Percentiles rank a stretch among this genome's conserved stretches.
Conservation (phyloP, 2,797 vertebrate genomes). For the Danio choprae region DNA sequence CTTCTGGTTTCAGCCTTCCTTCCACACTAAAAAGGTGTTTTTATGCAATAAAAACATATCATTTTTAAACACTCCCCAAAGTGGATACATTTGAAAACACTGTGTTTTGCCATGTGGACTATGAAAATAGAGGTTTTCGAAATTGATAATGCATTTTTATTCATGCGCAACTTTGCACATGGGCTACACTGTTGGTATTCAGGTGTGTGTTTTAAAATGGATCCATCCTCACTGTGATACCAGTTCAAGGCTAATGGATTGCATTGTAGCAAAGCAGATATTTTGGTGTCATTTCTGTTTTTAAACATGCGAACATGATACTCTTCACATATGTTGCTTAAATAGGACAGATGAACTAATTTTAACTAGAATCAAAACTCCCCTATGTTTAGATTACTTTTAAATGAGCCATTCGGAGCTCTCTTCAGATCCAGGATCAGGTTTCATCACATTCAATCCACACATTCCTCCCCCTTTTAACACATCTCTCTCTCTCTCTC, state of each 20-base stretch:
- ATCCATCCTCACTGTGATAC: not conserved
- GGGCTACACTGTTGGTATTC: not conserved
- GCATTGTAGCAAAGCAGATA: conserved; percentile 1
- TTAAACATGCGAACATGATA: conserved; percentile 20
- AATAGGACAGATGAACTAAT: conserved; percentile 20
- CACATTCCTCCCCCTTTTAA: not conserved
- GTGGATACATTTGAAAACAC: too few relatives aligned
- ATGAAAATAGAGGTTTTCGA: too few relatives aligned
- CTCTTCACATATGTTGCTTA: conserved; percentile 8
- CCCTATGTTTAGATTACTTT: conserved; percentile 23
- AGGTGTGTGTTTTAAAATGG: not conserved
- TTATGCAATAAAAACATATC: too few relatives aligned
- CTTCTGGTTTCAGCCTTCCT: too few relatives aligned
- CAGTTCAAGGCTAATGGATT: not conserved
- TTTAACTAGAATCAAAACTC: conserved; percentile 2
- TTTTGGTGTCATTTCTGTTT: conserved; percentile 37
- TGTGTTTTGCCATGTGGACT: too few relatives aligned
- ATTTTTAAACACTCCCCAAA: too few relatives aligned
- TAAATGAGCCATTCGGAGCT: not conserved
- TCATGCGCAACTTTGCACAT: not conserved
- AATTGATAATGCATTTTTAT: too few relatives aligned
- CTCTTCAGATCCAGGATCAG: conserved; percentile 23
- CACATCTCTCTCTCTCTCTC: conserved; percentile 47
- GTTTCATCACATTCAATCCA: conserved; percentile 18
- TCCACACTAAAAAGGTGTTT: too few relatives aligned